A percentile compares a stretch with the other conserved stretches of the same genome.
These are phyloP conservation scores for Malurus melanocephalus DNA, from an alignment of 2,113 vertebrate species.

Conservation along the genomic window DNA sequence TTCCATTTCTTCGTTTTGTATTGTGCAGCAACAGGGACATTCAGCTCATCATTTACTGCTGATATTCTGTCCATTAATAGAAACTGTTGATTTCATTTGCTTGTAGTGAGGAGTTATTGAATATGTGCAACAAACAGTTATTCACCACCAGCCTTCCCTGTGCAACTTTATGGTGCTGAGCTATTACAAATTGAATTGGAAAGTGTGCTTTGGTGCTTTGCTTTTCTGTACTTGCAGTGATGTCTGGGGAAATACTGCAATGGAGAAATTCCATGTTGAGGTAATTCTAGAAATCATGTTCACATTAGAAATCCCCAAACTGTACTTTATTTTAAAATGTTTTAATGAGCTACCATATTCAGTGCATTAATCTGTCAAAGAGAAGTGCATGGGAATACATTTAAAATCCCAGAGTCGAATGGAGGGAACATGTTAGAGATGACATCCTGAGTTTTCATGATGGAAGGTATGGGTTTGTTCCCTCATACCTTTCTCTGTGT, in stretches of 20 bases:
- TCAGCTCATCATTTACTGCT: not conserved
- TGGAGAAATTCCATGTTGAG: constrained; percentile 31
- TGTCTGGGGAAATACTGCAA: constrained; percentile 26
- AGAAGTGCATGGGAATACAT: constrained; percentile 19
- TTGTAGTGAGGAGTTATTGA: constrained; percentile 39
- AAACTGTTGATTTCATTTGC: constrained; percentile 37
- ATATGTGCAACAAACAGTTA: constrained; percentile 3
- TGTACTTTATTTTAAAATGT: constrained; percentile 50
- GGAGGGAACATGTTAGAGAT: not conserved
- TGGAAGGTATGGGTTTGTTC: not conserved
- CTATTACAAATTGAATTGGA: constrained; percentile 59
- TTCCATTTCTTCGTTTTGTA: not conserved
- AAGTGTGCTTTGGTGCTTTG: constrained; percentile 34
- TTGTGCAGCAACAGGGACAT: not conserved
- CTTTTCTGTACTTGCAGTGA: constrained; percentile 23
- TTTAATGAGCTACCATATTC: constrained; percentile 31
- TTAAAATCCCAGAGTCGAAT: not conserved
- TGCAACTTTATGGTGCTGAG: constrained; percentile 31
- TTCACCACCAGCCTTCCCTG: constrained; percentile 3
- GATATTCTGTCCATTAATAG: not conserved
- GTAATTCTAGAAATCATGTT: constrained; percentile 52
- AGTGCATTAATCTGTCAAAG: constrained; percentile 44
- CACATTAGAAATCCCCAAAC: constrained; percentile 45
- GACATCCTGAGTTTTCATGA: not conserved
- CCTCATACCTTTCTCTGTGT: not conserved